These are phyloP conservation scores for Alitta virens DNA, from an alignment of 2,888 invertebrate genomes.

Conservation along the genomic window DNA sequence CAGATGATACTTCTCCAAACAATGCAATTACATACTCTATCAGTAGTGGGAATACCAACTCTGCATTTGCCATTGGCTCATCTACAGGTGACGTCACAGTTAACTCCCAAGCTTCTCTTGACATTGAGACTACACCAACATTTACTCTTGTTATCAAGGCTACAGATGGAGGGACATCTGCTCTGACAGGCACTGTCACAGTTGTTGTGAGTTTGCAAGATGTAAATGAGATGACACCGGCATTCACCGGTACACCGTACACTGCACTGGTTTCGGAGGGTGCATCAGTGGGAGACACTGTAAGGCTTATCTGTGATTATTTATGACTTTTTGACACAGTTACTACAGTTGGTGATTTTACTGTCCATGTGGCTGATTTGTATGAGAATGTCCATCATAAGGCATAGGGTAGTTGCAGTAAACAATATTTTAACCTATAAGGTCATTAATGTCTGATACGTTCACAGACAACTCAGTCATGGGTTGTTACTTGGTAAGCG, in stretches of 20 bases:
- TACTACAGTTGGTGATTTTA: too few species aligned
- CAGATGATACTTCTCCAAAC: neutral
- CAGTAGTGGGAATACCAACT: neutral
- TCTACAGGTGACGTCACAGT: neutral
- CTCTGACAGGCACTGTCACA: neutral
- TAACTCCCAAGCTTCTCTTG: neutral
- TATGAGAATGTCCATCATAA: too few species aligned
- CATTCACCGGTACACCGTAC: neutral
- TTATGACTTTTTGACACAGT: too few species aligned
- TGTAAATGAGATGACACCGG: neutral
- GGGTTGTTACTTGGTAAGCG: too few species aligned
- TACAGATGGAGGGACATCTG: neutral
- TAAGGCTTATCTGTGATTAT: neutral
- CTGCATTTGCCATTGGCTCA: neutral
- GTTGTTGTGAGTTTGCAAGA: neutral
- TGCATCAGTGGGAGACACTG: neutral
- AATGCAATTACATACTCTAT: neutral
- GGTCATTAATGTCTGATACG: too few species aligned
- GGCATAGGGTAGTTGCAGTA: too few species aligned
- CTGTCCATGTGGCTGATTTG: too few species aligned
- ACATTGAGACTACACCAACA: neutral
- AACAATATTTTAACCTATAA: too few species aligned
- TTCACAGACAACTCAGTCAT: too few species aligned
- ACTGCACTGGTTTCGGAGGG: neutral
- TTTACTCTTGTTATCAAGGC: neutral